Evolutionary conservation across 1,140 invertebrate species (phyloP).

Genomic region (Drosophila simulans): DNA sequence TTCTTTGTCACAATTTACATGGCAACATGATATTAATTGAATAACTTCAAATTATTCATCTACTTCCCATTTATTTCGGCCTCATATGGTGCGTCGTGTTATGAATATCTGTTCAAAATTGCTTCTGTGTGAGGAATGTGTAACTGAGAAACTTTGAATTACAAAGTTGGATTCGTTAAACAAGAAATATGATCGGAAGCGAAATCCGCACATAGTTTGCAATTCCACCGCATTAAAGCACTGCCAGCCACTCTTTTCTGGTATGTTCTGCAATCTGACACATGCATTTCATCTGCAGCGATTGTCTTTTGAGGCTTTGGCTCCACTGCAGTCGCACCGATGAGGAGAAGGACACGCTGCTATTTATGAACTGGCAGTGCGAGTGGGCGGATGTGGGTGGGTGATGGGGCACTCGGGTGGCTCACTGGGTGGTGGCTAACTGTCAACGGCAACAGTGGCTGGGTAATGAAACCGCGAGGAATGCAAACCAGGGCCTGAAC

Average conservation of each 20-base stretch:
- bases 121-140: too few relatives aligned
- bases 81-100: too few relatives aligned
- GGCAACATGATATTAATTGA: too few relatives aligned
- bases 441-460: slow-evolving; percentile 49
- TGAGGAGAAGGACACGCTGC: slow-evolving; percentile 16
- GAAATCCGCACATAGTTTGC: not conserved
- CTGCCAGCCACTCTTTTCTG: slow-evolving; percentile 24
- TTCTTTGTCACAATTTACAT: too few relatives aligned
- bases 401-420: not conserved
- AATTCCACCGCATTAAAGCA: slow-evolving; percentile 37
- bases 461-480: slow-evolving; percentile 49
- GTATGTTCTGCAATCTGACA: slow-evolving; percentile 43
- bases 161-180: too few relatives aligned
- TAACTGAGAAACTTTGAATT: too few relatives aligned
- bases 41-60: too few relatives aligned
- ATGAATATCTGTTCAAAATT: too few relatives aligned
- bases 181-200: too few relatives aligned
- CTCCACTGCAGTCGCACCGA: slow-evolving; percentile 1
- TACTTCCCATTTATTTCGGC: too few relatives aligned
- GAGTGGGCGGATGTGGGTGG: not conserved
- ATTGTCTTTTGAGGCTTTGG: slow-evolving; percentile 28
- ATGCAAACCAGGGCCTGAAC: slow-evolving; percentile 36
- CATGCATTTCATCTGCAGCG: slow-evolving; percentile 43
- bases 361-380: slow-evolving; percentile 36
- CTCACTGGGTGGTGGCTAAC: slow-evolving; percentile 10